phyloP scores from a whole-genome alignment of 2,888 invertebrate species.

The Campoplex capitator region DNA sequence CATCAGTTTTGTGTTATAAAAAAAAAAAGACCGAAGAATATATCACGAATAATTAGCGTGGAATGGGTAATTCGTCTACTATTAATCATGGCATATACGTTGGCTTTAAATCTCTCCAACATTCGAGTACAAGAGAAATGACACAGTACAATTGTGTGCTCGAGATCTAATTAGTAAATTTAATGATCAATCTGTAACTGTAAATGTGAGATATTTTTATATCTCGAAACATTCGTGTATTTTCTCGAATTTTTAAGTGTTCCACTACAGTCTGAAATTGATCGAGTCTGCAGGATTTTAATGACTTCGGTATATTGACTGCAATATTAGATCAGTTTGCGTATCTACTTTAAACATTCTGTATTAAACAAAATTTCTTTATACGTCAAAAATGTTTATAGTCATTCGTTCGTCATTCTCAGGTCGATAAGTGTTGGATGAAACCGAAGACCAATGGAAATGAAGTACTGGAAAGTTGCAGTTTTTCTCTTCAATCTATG shows the following conservation, averaged over 20 bases:
- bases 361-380: too few species aligned
- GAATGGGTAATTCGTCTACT: conserved; percentile 23
- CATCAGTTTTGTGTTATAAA: not conserved
- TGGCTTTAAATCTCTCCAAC: not conserved
- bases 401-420: conserved; percentile 49
- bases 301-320: not conserved
- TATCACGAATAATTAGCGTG: conserved; percentile 25
- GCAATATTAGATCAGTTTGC: not conserved
- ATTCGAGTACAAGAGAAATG: conserved; percentile 6
- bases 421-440: conserved; percentile 77
- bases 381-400: not conserved
- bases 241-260: not conserved
- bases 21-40: conserved; percentile 5
- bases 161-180: not conserved
- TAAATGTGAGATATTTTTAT: not conserved
- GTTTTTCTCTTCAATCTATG: conserved; percentile 81
- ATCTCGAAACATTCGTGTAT: not conserved
- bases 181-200: not conserved
- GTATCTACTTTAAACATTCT: too few species aligned
- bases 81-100: conserved; percentile 6
- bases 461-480: conserved; percentile 81
- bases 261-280: not conserved
- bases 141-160: not conserved
- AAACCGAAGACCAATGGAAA: conserved; percentile 71
- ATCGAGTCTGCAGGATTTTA: not conserved